Evolutionary conservation across 2,888 invertebrate species (phyloP), one percentile per base, ranked within the genome.

Genomic region (Cylindroiulus punctatus): DNA sequence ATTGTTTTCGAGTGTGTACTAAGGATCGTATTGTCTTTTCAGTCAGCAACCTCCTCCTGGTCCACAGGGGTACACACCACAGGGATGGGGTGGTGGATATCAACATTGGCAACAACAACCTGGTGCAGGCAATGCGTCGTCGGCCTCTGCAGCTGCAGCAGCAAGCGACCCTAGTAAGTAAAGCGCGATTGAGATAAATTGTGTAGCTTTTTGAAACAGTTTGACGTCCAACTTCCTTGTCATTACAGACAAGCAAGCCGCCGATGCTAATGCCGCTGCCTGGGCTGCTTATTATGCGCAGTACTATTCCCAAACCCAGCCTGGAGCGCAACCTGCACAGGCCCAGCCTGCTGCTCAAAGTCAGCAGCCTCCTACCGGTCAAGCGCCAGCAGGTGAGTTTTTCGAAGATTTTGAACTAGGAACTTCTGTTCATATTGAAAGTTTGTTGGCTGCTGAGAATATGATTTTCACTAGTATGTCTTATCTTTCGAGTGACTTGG

Each of bases 201-300:
- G n/a, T n/a, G n/a, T n/a, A n/a, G n/a, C n/a, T 85, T 30, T 83
- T 85, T 42, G 85, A 14, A 8, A n/a, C 30, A 36, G 57, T 85
- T 26, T 44, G 84, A 14, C n/a, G 19, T 40, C 3, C 26, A 30
- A 83, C 17, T 84, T 3, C 40, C 65, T 85, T 57, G 0, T 14
- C 22, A n/a, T 30, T 81, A 12, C 88, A 88, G 88, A 87, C 40
- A 89, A 88, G 65, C 88, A 88, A 86, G 88, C 88, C 40, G 88
- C 88, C 81, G 91, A 91, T 88, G 85, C 76, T 76, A 91, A 91
- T 89, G 91, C 91, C 36, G 91, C 91, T 52, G 91, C 91, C 0
- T 92, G 92, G 92, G 91, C 91, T 12, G 92, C 91, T 3, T 92
- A 92, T 88, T 92, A 92, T 89, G 90, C 91, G 84, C 91, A 92